These are phyloP conservation scores for Oreonectes daqikongensis DNA, from an alignment of 2,797 vertebrate species.

Conservation along the genomic window DNA sequence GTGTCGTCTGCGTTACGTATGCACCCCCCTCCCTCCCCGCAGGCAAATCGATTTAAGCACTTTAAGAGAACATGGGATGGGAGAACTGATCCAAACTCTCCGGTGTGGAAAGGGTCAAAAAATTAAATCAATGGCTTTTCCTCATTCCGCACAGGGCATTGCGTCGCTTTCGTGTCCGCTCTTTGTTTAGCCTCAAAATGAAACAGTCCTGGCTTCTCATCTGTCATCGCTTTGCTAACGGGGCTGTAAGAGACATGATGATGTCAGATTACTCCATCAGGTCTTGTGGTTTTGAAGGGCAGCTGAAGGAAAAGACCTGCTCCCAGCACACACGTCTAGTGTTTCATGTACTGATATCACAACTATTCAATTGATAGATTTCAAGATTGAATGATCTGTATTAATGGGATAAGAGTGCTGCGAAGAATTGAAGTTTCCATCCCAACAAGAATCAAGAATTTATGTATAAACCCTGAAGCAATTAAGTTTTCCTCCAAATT, in stretches of 20 bases:
- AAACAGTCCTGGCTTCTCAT: conserved; percentile 13
- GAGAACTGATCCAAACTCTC: conserved; percentile 26
- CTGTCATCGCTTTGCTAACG: conserved; percentile 34
- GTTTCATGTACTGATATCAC: not conserved
- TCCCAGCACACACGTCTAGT: conserved; percentile 2
- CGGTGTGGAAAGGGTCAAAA: not conserved
- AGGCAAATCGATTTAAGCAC: conserved; percentile 74
- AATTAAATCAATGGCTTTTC: conserved; percentile 23
- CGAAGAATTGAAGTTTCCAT: not conserved
- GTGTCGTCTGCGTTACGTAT: conserved; percentile 66
- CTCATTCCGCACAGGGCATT: conserved; percentile 3
- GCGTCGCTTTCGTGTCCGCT: conserved; percentile 12
- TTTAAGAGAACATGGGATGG: conserved; percentile 65
- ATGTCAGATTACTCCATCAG: conserved; percentile 1
- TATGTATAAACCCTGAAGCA: not conserved
- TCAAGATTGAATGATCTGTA: conserved; percentile 25
- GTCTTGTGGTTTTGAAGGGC: not conserved
- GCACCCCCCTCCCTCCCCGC: conserved; percentile 58
- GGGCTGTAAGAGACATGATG: not conserved
- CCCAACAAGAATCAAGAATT: not conserved
- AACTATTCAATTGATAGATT: not conserved
- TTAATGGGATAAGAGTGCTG: conserved; percentile 15
- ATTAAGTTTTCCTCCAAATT: no score
- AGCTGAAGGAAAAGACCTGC: not conserved
- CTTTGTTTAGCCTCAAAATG: conserved; percentile 7